Percentiles rank a stretch among this genome's conserved stretches.
Conservation (phyloP, 2,113 vertebrate genomes). For the Geothlypis trichas region DNA sequence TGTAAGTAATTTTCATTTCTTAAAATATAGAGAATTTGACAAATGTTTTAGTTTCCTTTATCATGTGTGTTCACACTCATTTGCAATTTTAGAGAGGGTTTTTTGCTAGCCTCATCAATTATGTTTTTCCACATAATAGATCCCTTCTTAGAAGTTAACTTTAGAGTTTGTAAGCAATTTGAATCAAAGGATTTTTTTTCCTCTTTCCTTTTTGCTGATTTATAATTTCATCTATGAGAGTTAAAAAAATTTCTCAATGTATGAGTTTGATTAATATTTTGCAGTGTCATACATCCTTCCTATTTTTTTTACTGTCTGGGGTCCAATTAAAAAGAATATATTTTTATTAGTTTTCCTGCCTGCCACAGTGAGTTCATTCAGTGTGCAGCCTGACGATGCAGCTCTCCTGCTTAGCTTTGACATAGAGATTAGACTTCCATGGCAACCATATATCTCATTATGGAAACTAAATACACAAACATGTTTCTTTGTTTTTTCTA, state of each 20-base stretch:
- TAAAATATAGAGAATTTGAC: not conserved
- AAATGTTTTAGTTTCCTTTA: not conserved
- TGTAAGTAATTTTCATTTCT: not conserved
- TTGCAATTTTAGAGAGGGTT: not conserved
- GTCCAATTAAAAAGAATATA: not conserved
- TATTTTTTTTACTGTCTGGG: not conserved
- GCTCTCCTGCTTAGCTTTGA: constrained; percentile 19
- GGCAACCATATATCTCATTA: constrained; percentile 48
- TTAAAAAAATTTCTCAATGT: not conserved
- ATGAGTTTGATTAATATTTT: not conserved
- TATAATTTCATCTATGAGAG: not conserved
- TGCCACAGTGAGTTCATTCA: not conserved
- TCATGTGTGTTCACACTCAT: rapidly evolving
- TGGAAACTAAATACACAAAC: constrained; percentile 29
- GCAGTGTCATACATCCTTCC: rapidly evolving
- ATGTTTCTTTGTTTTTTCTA: constrained; percentile 29
- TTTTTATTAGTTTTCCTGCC: not conserved
- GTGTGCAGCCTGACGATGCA: not conserved
- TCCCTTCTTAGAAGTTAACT: not conserved
- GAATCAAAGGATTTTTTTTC: not conserved
- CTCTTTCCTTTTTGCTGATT: not conserved
- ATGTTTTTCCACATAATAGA: not conserved
- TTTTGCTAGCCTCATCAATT: not conserved
- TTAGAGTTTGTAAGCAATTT: not conserved
- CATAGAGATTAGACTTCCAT: constrained; percentile 45